Evolutionary conservation across 2,797 vertebrate genomes (phyloP), one percentile per base, ranked within the genome.

Genomic region (Sarcoramphus papa): DNA sequence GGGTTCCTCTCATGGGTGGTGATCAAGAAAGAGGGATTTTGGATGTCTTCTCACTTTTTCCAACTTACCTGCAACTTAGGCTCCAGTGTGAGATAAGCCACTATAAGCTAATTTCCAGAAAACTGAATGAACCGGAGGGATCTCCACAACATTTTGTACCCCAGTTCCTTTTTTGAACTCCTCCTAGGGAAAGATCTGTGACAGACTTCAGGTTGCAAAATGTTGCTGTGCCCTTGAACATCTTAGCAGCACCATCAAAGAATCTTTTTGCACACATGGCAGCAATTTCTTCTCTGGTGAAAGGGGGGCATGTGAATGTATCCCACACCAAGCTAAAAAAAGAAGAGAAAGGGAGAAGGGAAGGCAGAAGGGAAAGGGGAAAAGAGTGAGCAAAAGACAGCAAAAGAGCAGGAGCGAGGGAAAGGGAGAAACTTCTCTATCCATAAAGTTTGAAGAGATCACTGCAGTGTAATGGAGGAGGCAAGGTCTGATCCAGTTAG

Each of bases 181-280:
- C 16, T 91, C 25, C 23, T 18, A 33, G 25, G 27, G 24, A 37
- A 92, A 51, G 40, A 31, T 43, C 20, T 76, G 28, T 51, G 79
- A 37, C 13, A 62, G 48, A 37, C 21, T 93, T 57, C 28, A 51
- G 27, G 33, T 54, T 64, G 51, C 43, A 85, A 85, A 73, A 41
- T 51, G 15, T 27, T 80, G 25, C 60, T 64, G 40, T 80, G 68
- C n/a, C 40, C 45, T 93, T 81, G 54, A 87, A 65, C 27, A 27
- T 73, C 37, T 94, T 27, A 54, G 50, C 41, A 65, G 50, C 40
- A 89, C 17, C 47, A 14, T 50, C 12, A 81, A 50, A 83, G 15
- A 68, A 37, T 72, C 41, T 31, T 91, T 88, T 40, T 83, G 33
- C 31, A 10, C 21, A 62, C 27, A 7, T 0, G 0, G 45, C 0